Conservation (phyloP, 2,113 vertebrate species). For the Corythoichthys haematopterus region DNA sequence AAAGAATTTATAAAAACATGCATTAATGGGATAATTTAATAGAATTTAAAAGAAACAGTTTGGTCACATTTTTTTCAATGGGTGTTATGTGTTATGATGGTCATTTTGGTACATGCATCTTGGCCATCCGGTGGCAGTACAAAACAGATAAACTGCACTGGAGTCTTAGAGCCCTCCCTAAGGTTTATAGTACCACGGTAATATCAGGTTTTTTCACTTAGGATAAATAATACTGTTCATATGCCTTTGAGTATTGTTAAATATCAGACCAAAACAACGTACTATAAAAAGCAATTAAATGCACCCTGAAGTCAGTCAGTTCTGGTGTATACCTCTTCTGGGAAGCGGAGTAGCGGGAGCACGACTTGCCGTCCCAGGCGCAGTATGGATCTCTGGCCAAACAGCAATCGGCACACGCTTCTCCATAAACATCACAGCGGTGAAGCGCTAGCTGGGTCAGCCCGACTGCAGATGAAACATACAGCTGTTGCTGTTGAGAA, state of each 20-base stretch:
- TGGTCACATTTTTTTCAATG: neutral
- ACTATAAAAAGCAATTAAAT: neutral
- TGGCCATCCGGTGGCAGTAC: neutral
- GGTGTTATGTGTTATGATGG: neutral
- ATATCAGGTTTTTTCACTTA: neutral
- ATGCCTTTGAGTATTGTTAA: neutral
- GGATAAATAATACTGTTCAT: neutral
- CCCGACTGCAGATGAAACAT: conserved; percentile 83
- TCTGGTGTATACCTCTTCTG: conserved; percentile 83
- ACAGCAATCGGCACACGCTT: conserved; percentile 95
- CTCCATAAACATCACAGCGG: conserved; percentile 89
- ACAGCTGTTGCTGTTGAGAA: conserved; percentile 90
- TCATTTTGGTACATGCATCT: neutral
- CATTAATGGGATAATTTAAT: neutral
- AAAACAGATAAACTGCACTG: neutral
- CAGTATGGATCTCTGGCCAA: conserved; percentile 95
- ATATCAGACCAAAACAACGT: neutral
- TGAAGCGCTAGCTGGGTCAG: conserved; percentile 94
- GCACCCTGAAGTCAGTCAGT: conserved; percentile 18
- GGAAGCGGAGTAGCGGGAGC: conserved; percentile 89
- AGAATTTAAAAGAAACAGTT: neutral
- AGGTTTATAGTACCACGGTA: neutral
- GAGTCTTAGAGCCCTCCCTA: neutral
- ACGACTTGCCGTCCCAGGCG: conserved; percentile 94
- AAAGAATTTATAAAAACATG: neutral